Base-by-base conservation (phyloP, 1,140 invertebrate genomes). In the Drosophila tsacasi region DNA sequence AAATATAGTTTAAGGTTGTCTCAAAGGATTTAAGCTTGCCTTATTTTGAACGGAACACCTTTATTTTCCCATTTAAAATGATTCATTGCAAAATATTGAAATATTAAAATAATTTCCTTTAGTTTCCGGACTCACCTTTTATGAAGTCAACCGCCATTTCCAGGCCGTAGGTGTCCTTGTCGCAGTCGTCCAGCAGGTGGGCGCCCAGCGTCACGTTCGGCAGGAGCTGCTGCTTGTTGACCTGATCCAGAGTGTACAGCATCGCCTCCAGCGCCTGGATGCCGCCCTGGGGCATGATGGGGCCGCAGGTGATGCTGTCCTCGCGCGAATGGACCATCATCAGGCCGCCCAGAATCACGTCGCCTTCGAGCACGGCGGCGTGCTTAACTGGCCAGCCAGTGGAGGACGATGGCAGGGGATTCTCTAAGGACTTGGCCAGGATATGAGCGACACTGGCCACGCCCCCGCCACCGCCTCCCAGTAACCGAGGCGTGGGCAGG, bases 101-200 rank as follows among this genome's bases (percentile, higher is more conserved):
- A 37, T 55, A 55, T 12, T 3, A 10, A 10, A 55, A 15, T 37
- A 37, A 37, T 17, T 37, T 55, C 13, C 5, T 17, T 50, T 10
- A 5, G 8, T 1, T 27, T 0, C 9, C 2, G 1, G 27, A 87
- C 96, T 94, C 93, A 99, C 98, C 98, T 96, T 99, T 98, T 71
- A 99, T 99, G 92, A 99, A 99, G 93, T 99, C 98, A 9, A 99
- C 97, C 9, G 98, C 97, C 96, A 99, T 98, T 89, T 99, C 98
- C 40, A 99, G 93, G 7, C 98, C 98, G 92, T 98, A 99, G 2
- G 98, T 99, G 92, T 99, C 98, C 93, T 98, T 97, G 93, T 99
- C 98, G 93, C 98, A 99, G 93, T 99, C 98, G 91, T 99, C 98
- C 57, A 99, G 94, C 27, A 98, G 96, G 89, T 98, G 96, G 3